Evolutionary conservation across 2,888 invertebrate species (phyloP), one percentile per base, ranked within the genome.

Genomic region (Cephus spinipes): DNA sequence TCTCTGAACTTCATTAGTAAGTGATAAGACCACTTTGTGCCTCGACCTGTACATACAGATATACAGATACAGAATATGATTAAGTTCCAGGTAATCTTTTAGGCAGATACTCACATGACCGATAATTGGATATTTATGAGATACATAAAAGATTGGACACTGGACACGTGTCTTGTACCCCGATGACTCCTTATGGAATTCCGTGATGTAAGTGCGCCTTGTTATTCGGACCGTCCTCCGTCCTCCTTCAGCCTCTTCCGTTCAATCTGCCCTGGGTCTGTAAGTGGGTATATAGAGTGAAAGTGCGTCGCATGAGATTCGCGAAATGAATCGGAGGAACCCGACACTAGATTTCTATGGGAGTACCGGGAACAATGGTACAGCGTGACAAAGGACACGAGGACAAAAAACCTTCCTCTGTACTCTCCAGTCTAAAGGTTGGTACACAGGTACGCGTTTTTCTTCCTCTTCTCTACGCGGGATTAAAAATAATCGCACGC

Each of bases 401-500:
- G 69, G 31, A 69, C 69, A 69, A 69, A 69, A 69, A 40, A 15
- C 40, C 15, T 40, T 40, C 40, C 40, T 40, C 15, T 40, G 40
- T 40, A 15, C 40, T 40, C 6, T 40, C 40, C 15, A 40, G 40
- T 40, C 40, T 40, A 40, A 40, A 69, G 31, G 69, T 69, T 12
- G 69, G 69, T 69, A 32, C 69, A 69, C 69, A 32, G 31, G 69
- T 32, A 32, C 69, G 69, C 69, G 30, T 71, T 76, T n/a, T 74
- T 81, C 36, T 74, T 79, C 79, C 78, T 81, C 75, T 76, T 77
- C 30, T 32, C 75, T 80, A 79, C 74, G 82, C 83, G 83, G 83
- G 86, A 87, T 87, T 86, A 87, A 87, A 87, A 87, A 86, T 85
- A 86, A 87, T 87, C 85, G 87, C 84, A 82, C 83, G 69, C 69